Base-by-base conservation (phyloP, 2,113 vertebrate species). In the Dendrocopos noguchii region DNA sequence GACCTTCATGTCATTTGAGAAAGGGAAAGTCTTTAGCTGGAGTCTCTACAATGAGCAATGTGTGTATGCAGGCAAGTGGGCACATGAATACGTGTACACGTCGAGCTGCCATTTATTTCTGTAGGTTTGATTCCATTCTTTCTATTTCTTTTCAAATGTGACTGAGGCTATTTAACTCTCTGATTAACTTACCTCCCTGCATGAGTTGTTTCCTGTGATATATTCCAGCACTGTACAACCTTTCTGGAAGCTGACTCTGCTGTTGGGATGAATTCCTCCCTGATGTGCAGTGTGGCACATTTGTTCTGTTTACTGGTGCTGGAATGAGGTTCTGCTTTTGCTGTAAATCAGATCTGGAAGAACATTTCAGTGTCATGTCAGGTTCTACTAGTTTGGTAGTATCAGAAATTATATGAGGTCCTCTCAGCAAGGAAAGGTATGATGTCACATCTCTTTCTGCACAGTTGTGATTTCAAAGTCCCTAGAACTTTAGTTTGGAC, bases 111-210 rank as follows among this genome's bases (percentile, higher is more conserved):
- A 88, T 96, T 85, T 92, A 84, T 94, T 86, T 72, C 87, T 90
- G 5, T 83, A 39, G 31, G 68, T 90, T 88, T 86, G 65, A 90
- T 93, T 94, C 82, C n/a, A 59, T 83, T 91, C 68, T 87, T 88
- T 90, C 93, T 67, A 33, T 88, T 95, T 84, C 68, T 95, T 95
- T 93, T 94, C 85, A 91, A 96, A 90, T 59, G 76, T 90, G 73
- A 93, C 90, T 72, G 73, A 80, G 94, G 57, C 27, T 90, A 50
- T 93, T 95, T 96, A 94, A 91, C 80, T 91, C 66, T 73, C 67
- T 91, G 87, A 94, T 90, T 93, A 88, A 92, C 76, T 85, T 21
- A 27, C 63, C 39, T 86, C 82, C 53, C 34, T 59, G 13, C 88
- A 65, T 73, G 46, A 95, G 93, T 88, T 92, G 75, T 74, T 91